phyloP scores from a whole-genome alignment of 1,140 invertebrate genomes.

The Triops longicaudatus region DNA sequence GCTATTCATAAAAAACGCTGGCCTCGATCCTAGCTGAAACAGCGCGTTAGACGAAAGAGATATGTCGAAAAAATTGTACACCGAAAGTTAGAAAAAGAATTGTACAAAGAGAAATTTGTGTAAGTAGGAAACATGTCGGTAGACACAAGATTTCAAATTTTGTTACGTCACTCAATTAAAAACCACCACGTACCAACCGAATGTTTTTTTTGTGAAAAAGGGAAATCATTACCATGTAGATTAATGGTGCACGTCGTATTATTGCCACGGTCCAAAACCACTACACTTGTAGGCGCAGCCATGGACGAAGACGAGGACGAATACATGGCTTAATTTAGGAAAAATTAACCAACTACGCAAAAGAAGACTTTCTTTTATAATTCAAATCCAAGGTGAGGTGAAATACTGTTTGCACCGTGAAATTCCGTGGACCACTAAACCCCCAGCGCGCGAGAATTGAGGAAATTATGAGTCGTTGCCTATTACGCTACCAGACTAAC shows the following conservation, averaged over 20 bases:
- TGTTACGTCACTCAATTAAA: too few relatives aligned
- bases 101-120: background rate
- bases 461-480: background rate
- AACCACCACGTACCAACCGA: too few relatives aligned
- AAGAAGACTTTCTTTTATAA: background rate
- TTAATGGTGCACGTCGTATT: slow-evolving; percentile 91
- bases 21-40: background rate
- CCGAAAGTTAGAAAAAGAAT: too few relatives aligned
- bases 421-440: background rate
- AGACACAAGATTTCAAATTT: too few relatives aligned
- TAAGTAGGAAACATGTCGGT: background rate
- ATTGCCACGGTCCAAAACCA: slow-evolving; percentile 84
- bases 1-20: slow-evolving; percentile 15
- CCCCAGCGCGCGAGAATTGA: background rate
- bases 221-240: slow-evolving; percentile 65
- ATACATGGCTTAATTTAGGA: slow-evolving; percentile 26
- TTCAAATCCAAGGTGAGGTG: background rate
- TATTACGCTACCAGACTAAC: background rate
- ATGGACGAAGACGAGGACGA: slow-evolving; percentile 38
- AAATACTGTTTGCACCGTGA: background rate
- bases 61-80: background rate
- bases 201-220: background rate
- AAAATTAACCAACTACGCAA: background rate
- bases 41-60: background rate
- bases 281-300: slow-evolving; percentile 75